Base-by-base conservation (phyloP, 2,888 invertebrate genomes). In the Coremacera marginata region DNA sequence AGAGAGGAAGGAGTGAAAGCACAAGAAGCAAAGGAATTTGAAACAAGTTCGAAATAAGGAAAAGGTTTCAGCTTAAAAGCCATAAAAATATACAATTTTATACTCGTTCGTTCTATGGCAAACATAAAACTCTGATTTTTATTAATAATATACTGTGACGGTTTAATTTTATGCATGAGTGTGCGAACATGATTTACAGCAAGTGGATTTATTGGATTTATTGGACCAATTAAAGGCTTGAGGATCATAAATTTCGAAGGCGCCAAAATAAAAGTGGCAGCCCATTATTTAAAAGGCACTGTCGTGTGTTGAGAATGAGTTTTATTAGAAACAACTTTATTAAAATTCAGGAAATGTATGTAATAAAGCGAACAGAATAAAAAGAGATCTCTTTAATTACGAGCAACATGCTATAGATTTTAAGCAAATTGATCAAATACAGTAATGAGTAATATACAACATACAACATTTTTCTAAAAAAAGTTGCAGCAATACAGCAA, bases 91-190 rank as follows among this genome's bases (percentile, higher is more conserved):
- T 70, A 55, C 51, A 70, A 52, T 52, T 52, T 70, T 55, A n/a
- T 25, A 25, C 27, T 27, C 31, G 31, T 7, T 27, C 31, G 31
- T 7, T 31, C n/a, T 27, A 34, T 31, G 22, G 19, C 11, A 68
- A 9, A 49, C 44, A 37, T 60, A 11, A 22, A 22, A 25, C 19
- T 19, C 55, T 19, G 16, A 37, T n/a, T 37, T 37, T 27, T 52
- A 31, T 70, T 70, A 70, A 55, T 70, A 70, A 70, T 25, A 31
- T 55, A 55, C 70, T 70, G 55, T 31, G 52, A 70, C 68, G 68
- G 51, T 70, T 70, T 25, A 22, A 25, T 27, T 63, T 62, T 31
- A 71, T 63, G 55, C 55, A 67, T 75, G 55, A n/a, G 55, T 34
- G 70, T 76, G 57, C 51, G 70, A 68, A 67, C 34, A 37, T 57